Evolutionary conservation across 2,888 invertebrate species (phyloP).

Genomic region (Cantharis rufa): DNA sequence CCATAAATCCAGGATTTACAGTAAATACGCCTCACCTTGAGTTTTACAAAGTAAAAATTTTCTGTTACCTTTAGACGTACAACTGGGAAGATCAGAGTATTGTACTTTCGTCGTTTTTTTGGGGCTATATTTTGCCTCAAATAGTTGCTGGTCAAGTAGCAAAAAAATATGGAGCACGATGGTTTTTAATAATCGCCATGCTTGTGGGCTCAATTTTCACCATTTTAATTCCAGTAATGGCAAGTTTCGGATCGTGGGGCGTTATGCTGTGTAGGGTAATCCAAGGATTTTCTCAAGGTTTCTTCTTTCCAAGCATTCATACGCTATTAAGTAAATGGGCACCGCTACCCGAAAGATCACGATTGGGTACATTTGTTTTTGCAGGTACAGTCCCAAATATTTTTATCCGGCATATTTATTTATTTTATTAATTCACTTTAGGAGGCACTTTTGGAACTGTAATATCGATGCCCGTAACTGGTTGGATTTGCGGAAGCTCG

Average conservation of each 20-base stretch:
- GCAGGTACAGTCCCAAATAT: conserved; percentile 48
- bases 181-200: conserved; percentile 63
- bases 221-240: conserved; percentile 67
- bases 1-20: conserved; percentile 51
- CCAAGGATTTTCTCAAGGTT: conserved; percentile 75
- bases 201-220: conserved; percentile 65
- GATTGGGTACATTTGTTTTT: conserved; percentile 68
- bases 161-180: conserved; percentile 71
- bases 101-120: conserved; percentile 75
- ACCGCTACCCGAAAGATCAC: conserved; percentile 70
- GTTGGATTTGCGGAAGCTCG: conserved; percentile 65
- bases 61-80: conserved; percentile 48
- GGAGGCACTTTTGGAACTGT: conserved; percentile 80
- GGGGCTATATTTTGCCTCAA: conserved; percentile 75
- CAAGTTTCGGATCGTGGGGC: conserved; percentile 65
- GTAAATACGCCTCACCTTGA: conserved; percentile 47
- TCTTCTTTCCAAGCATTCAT: conserved; percentile 71
- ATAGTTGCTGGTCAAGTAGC: conserved; percentile 71
- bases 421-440: conserved; percentile 19
- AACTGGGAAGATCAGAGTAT: conserved; percentile 58
- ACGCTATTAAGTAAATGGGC: conserved; percentile 77
- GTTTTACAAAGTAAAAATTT: background rate
- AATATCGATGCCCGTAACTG: conserved; percentile 69
- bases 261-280: conserved; percentile 67
- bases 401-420: background rate